These are phyloP conservation scores for Cephalophus harveyi DNA, from an alignment of 2,113 vertebrate genomes.

Conservation along the genomic window DNA sequence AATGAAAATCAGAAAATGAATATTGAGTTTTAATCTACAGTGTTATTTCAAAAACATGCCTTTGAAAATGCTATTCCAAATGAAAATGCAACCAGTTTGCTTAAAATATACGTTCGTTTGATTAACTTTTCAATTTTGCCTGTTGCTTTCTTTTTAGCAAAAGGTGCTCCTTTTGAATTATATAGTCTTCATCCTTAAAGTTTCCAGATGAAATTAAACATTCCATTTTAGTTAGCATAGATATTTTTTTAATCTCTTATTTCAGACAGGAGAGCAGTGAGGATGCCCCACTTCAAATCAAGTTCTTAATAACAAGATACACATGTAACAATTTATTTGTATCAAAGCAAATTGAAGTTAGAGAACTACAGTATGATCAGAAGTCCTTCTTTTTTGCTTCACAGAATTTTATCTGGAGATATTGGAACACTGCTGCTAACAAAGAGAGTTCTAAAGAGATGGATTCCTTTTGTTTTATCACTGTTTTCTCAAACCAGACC, in stretches of 20 bases:
- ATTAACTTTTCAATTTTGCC: conserved; percentile 37
- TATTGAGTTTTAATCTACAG: background rate
- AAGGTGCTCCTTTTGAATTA: conserved; percentile 22
- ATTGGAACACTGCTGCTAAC: background rate
- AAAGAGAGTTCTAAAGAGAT: background rate
- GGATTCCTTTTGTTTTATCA: background rate
- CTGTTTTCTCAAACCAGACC: conserved; percentile 35
- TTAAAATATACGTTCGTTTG: background rate
- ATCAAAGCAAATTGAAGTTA: background rate
- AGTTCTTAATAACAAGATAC: background rate
- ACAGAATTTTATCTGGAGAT: background rate
- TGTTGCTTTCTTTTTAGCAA: background rate
- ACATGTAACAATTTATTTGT: background rate
- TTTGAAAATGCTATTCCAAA: background rate
- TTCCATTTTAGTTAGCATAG: background rate
- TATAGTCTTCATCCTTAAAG: background rate
- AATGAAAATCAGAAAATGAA: conserved; percentile 23
- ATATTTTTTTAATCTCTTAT: background rate
- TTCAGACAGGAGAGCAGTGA: background rate
- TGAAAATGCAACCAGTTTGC: conserved; percentile 37
- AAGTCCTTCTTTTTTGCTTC: background rate
- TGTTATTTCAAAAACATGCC: conserved; percentile 15
- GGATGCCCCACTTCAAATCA: background rate
- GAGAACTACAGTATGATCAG: background rate
- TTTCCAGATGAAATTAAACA: conserved; percentile 26